Evolutionary conservation across 2,888 invertebrate genomes (phyloP), one percentile per base, ranked within the genome.

Genomic region (Limnephilus marmoratus): DNA sequence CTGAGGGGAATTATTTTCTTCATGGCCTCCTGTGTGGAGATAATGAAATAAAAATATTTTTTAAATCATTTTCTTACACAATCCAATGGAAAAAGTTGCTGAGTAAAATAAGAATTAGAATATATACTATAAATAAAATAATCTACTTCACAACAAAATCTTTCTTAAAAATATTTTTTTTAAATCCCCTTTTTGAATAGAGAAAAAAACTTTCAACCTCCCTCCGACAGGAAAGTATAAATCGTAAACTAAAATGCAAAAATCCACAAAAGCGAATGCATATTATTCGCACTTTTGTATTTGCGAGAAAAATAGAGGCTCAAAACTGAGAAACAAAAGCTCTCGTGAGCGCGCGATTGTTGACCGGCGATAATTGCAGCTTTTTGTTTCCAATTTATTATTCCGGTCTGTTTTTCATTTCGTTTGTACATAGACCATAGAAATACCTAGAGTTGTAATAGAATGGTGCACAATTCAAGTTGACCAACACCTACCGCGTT

Each of bases 311-410:
- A n/a, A 53, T 24, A 24, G 24, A 68, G 24, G n/a, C 68, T 68
- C 24, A 24, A 9, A 68, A 68, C 68, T 86, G 49, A 68, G 68
- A 86, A 45, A 86, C 49, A 86, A 86, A 86, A 86, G 86, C 86
- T 86, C 45, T 37, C 86, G 86, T 41, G 37, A 86, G 86, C 45
- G 86, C 45, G 41, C 86, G 45, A 86, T 86, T 86, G 49, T 86
- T 86, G 86, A 86, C 86, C 86, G 7, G 24, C n/a, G 68, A 68
- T 68, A 45, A 86, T 86, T 86, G 45, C 45, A 45, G 24, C 29
- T 45, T 45, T 85, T 86, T 86, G 49, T 86, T 86, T 86, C 24
- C 13, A 41, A 45, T 68, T 86, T 86, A 45, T 86, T 45, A 45
- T 86, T 86, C 68, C 68, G 68, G 68, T 49, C n/a, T 37, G 85